A percentile compares a stretch with the other conserved stretches of the same genome.
phyloP scores from a whole-genome alignment of 2,797 vertebrate genomes.

The Xenopus petersii region DNA sequence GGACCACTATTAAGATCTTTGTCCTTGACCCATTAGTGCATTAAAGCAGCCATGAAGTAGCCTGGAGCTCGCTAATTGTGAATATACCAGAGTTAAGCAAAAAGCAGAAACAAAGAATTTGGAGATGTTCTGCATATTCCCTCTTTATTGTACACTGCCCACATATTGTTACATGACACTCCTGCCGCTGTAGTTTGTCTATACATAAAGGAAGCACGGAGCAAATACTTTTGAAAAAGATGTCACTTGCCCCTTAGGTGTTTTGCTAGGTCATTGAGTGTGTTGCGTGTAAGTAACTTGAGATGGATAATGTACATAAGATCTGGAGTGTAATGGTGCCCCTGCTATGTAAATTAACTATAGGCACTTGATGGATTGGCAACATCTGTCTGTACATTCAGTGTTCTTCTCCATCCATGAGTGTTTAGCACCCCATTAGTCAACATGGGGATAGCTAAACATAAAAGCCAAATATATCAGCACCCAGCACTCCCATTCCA shows the following conservation, averaged over 20 bases:
- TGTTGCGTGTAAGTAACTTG: conserved; percentile 68
- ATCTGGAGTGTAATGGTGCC: conserved; percentile 70
- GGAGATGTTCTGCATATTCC: too few relatives aligned
- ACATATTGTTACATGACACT: too few relatives aligned
- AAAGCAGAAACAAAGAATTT: too few relatives aligned
- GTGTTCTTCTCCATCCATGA: conserved; percentile 73
- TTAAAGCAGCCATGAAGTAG: too few relatives aligned
- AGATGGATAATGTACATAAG: conserved; percentile 69
- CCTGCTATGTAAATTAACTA: conserved; percentile 92
- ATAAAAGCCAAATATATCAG: too few relatives aligned
- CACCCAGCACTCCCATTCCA: too few relatives aligned
- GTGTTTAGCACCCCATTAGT: conserved; percentile 77
- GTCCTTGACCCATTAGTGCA: too few relatives aligned
- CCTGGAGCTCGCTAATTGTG: too few relatives aligned
- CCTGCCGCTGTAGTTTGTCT: too few relatives aligned
- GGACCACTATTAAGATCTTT: too few relatives aligned
- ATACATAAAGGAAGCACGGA: background rate
- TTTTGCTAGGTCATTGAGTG: conserved; percentile 55
- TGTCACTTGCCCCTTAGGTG: conserved; percentile 32
- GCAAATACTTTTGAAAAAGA: background rate
- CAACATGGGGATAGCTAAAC: conserved; percentile 54
- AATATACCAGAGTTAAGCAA: too few relatives aligned
- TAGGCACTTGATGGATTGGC: conserved; percentile 80
- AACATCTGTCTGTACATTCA: conserved; percentile 84
- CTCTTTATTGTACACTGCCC: too few relatives aligned